Base-by-base conservation (phyloP, 2,113 vertebrate species). In the Egretta garzetta region DNA sequence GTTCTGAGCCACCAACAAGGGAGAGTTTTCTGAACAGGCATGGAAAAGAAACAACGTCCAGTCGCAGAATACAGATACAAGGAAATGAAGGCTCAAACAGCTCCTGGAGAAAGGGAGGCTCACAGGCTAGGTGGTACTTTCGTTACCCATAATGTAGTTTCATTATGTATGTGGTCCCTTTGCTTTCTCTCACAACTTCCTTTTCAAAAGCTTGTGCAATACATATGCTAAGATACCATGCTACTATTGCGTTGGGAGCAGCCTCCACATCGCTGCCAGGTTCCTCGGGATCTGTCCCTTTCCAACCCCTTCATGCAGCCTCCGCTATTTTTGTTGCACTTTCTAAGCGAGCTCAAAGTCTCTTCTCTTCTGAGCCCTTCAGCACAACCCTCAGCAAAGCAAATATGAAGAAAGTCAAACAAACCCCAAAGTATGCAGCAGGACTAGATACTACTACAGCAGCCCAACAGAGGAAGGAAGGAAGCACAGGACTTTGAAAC, bases 91-190 rank as follows among this genome's bases (percentile, higher is more conserved):
- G 72, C 49, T 71, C 79, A 43, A 63, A 63, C n/a, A 93, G 37
- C 56, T 96, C 96, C 87, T 90, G 92, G 88, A 97, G 95, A 96
- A 98, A 97, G 80, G 92, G 70, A 95, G 79, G 53, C 90, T 81
- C 50, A 37, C n/a, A 50, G 67, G 47, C 45, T 94, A 96, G 93
- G 80, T 97, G 88, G 59, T 86, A 97, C 96, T 98, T 98, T 97
- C 68, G 74, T 98, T 97, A 97, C 97, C 98, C 82, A 94, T 96
- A 96, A 81, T 50, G 84, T 64, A 82, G 95, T 98, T 98, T 98
- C 97, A 66, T 80, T 96, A 87, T 95, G n/a, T 21, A 67, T 96
- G 56, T 60, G 72, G 82, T 77, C 76, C 82, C 91, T 97, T 97
- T 92, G 95, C 96, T 98, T 98, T 98, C 96, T 97, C 91, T 97